Percentiles rank a stretch among this genome's conserved stretches.
Evolutionary conservation across 2,797 vertebrate species (phyloP).

Genomic region (Spondyliosoma cantharus): DNA sequence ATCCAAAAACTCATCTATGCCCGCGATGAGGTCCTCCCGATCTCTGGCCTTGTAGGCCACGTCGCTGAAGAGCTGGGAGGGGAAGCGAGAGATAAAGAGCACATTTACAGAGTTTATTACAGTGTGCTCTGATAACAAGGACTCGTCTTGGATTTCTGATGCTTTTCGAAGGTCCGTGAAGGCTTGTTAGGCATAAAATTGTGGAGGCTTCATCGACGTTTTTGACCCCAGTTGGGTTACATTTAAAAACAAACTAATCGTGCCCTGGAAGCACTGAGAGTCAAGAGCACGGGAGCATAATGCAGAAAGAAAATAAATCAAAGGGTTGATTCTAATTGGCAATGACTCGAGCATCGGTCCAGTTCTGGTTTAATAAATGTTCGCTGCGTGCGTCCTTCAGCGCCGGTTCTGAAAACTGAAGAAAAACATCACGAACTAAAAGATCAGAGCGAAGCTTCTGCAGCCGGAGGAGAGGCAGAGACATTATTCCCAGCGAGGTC

Average conservation of each 20-base stretch:
- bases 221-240: slow-evolving; percentile 17
- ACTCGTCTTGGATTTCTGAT: background rate
- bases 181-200: slow-evolving; percentile 26
- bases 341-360: slow-evolving; percentile 18
- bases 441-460: slow-evolving; percentile 5
- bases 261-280: slow-evolving; percentile 16
- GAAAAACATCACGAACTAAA: background rate
- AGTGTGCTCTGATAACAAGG: slow-evolving; percentile 5
- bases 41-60: slow-evolving; percentile 97
- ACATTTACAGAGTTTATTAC: background rate
- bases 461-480: slow-evolving; percentile 7
- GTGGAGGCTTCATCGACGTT: slow-evolving; percentile 22
- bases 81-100: slow-evolving; percentile 12
- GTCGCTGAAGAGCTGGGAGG: slow-evolving; percentile 92
- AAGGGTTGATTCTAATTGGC: slow-evolving; percentile 30
- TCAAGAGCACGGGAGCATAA: background rate
- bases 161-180: slow-evolving; percentile 16
- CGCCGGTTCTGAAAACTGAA: background rate
- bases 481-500: background rate
- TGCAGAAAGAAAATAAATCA: slow-evolving; percentile 18
- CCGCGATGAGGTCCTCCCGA: slow-evolving; percentile 94
- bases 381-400: background rate
- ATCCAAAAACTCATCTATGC: slow-evolving; percentile 97
- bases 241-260: slow-evolving; percentile 35
- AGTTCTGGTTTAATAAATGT: slow-evolving; percentile 25